Base-by-base conservation (phyloP, 2,888 invertebrate species). In the Protodeltote pygarga region DNA sequence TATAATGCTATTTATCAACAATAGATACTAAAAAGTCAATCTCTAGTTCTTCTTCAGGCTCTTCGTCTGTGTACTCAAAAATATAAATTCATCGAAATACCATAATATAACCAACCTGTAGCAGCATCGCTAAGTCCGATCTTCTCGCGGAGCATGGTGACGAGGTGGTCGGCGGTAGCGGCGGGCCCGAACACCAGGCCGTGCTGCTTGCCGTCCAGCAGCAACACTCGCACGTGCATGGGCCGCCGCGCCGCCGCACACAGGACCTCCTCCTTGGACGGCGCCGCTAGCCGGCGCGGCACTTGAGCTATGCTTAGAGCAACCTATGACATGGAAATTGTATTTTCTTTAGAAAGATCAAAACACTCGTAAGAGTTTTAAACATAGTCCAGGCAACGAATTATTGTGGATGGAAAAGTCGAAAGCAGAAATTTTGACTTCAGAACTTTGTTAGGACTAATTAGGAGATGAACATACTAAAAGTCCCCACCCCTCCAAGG, bases 111-210 rank as follows among this genome's bases (percentile, higher is more conserved):
- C 73, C 62, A 63, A 94, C 95, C 95, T 73, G 95, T 95, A 5
- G 96, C 96, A 40, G 94, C 93, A 42, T 95, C 94, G 46, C 94
- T 94, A 45, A 98, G 94, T 0, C 98, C 98, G 70, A 98, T 97
- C 92, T 98, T 98, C 65, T 95, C 95, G 65, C 97, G 94, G 28
- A 98, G 95, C 77, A 96, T 95, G 75, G 96, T 95, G 80, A 98
- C 95, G 1, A 98, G 96, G 77, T 98, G 98, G 71, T 95, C 95
- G 2, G 98, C 96, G 0, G 98, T 97, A 31, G 98, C 97, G 17
- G 97, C 97, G 0, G 98, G 97, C 77, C 98, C 97, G 88, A 98
- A 98, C 87, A 98, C 98, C 0, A 98, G 95, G 0, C 98, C 97
- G 83, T 98, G 97, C 80, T 98, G 98, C 77, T 98, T 98, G 1